Conservation (phyloP, 2,888 invertebrate genomes). For the Timandra comae region DNA sequence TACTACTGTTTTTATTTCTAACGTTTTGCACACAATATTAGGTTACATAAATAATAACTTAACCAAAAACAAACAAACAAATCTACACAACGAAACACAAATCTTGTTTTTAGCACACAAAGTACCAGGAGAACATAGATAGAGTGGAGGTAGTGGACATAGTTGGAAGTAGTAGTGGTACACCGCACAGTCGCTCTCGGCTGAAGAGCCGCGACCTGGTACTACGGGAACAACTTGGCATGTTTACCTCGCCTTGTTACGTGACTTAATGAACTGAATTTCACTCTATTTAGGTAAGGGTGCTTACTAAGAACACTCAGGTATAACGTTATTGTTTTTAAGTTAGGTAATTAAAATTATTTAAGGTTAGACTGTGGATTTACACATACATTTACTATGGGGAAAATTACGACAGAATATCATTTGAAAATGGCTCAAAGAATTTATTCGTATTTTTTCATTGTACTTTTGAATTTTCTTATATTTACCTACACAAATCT, state of each 20-base stretch:
- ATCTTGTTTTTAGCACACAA: slow-evolving; percentile 1
- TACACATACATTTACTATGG: no score
- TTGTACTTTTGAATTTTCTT: no score
- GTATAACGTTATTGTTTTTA: no score
- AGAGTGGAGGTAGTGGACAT: slow-evolving; percentile 1
- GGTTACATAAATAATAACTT: no score
- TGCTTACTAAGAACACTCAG: slow-evolving; percentile 4
- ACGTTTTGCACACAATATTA: no score
- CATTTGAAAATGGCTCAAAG: no score
- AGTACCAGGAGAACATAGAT: slow-evolving; percentile 5
- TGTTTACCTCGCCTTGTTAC: slow-evolving; percentile 23
- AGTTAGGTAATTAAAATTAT: slow-evolving; percentile 8
- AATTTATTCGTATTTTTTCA: no score
- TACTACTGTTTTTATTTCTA: no score
- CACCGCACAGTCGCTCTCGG: slow-evolving; percentile 12
- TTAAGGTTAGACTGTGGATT: no score
- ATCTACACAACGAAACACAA: no score
- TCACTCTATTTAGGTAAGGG: slow-evolving; percentile 11
- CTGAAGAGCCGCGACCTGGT: slow-evolving; percentile 17
- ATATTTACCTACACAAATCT: no score
- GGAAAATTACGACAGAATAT: no score
- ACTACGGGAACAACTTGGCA: slow-evolving; percentile 20
- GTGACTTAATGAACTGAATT: slow-evolving; percentile 24
- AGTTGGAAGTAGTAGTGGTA: slow-evolving; percentile 4
- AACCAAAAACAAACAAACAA: neutral